Base-by-base conservation (phyloP, 2,797 vertebrate species). In the Erethizon dorsatum region DNA sequence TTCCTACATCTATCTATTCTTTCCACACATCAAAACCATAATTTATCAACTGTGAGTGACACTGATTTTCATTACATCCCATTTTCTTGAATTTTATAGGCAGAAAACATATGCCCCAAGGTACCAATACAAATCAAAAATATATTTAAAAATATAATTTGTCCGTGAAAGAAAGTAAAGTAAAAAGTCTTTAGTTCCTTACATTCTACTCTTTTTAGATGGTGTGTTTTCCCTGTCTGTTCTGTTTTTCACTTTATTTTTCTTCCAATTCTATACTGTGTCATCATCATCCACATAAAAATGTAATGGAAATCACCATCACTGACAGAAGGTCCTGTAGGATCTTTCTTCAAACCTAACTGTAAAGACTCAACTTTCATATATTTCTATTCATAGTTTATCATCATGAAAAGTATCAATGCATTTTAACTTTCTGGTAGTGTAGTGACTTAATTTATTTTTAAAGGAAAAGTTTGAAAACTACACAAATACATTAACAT, bases 1-100 rank as follows among this genome's bases (percentile, higher is more conserved):
- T 90, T 90, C 88, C 67, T 11, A 18, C 54, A 14, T 56, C 26
- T 86, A 15, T 83, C 15, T 33, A 80, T 87, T 95, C 8, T 80
- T 90, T 45, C 7, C 12, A 86, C 15, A 50, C 13, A 73, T 18
- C 31, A 50, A 88, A 92, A 80, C 0, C 0, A 63, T 75, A 26
- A 31, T 95, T 92, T n/a, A 80, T 87, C 71, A 63, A 80, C 4
- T 67, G 2, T 59, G 3, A 75, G 7, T 93, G 37, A 88, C 4
- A 69, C 8, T 50, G 45, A 59, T 80, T 92, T 96, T 95, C 20
- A 80, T 2, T 75, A 45, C 0, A 83, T 59, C n/a, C 9, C 24
- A 89, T 78, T 94, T 91, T 91, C 22, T 9, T 90, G 26, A 94
- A 91, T 89, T 85, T 31, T 37, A 28, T 28, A 85, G 56, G 22